Evolutionary conservation across 2,113 vertebrate genomes (phyloP).

Genomic region (Xenotilapia caudafasciata): DNA sequence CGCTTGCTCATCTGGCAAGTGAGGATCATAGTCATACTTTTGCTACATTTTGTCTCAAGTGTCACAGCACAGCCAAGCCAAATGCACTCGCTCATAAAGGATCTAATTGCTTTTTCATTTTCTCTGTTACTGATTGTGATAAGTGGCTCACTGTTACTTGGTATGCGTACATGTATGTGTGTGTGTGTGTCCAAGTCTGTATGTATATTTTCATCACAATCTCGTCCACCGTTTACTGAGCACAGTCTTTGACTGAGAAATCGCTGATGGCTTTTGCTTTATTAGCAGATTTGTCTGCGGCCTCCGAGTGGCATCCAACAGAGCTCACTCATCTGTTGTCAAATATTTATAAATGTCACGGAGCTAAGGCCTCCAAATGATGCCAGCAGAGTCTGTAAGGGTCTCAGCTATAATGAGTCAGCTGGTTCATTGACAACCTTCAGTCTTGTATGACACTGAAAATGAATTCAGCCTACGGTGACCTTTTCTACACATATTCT

Average conservation of each 20-base stretch:
- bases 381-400: constrained; percentile 10
- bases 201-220: not conserved
- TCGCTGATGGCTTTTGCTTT: constrained; percentile 28
- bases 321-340: constrained; percentile 55
- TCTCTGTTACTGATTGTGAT: constrained; percentile 5
- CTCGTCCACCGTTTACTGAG: not conserved
- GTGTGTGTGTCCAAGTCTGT: not conserved
- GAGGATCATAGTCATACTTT: not conserved
- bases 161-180: not conserved
- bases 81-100: not conserved
- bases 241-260: not conserved
- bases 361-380: constrained; percentile 20
- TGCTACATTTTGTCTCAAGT: constrained; percentile 3
- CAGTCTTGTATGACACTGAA: not conserved
- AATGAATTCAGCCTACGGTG: not conserved
- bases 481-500: not conserved
- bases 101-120: constrained; percentile 25
- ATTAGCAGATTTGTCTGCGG: constrained; percentile 28
- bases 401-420: constrained; percentile 10
- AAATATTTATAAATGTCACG: constrained; percentile 62
- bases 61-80: not conserved
- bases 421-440: not conserved
- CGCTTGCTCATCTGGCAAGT: not conserved
- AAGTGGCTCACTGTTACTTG: not conserved
- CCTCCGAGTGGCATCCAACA: constrained; percentile 33